Base-by-base conservation (phyloP, 1,140 invertebrate genomes). In the Drosophila equinoxialis region DNA sequence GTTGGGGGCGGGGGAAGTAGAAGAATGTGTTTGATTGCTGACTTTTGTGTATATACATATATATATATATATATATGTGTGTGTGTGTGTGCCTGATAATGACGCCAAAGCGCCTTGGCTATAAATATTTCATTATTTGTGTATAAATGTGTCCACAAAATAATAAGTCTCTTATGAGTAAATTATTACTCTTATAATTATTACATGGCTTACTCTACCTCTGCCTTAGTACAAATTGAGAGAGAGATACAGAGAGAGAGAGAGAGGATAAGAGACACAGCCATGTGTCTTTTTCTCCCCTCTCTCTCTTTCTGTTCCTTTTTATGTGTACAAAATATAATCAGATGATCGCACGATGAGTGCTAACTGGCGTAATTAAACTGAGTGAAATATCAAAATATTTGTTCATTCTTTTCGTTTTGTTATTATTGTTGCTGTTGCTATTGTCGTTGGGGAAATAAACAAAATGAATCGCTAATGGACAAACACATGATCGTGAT, bases 51-150 rank as follows among this genome's bases (percentile, higher is more conserved):
- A 10, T 17, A 17, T 1, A 17, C 1, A 17, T 17, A 17, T 1
- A 2, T 11, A 10, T 17, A 17, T 1, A 17, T 17, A 17, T 17
- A 17, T 1, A 1, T 17, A 17, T 17, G 20, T 55, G 23, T 48
- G 11, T 48, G 10, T 55, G 4, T 30, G 20, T 59, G 45, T n/a
- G 51, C 58, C 73, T 76, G 74, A 76, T 76, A 76, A 76, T 76
- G 73, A 76, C 68, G 74, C 54, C 59, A 76, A 69, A 76, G 73
- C 73, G 74, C 66, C 73, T 76, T 70, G 74, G 45, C 74, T 76
- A 76, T 76, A 76, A 76, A 76, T 76, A 76, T 76, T 76, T 69
- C 54, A 76, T 76, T 76, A 76, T 76, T 68, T 75, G 68, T 75
- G 30, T 30, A 30, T 30, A 30, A 54, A 74, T 66, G 64, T 74